Evolutionary conservation across 2,888 invertebrate species (phyloP).

Genomic region (Cactoblastis cactorum): DNA sequence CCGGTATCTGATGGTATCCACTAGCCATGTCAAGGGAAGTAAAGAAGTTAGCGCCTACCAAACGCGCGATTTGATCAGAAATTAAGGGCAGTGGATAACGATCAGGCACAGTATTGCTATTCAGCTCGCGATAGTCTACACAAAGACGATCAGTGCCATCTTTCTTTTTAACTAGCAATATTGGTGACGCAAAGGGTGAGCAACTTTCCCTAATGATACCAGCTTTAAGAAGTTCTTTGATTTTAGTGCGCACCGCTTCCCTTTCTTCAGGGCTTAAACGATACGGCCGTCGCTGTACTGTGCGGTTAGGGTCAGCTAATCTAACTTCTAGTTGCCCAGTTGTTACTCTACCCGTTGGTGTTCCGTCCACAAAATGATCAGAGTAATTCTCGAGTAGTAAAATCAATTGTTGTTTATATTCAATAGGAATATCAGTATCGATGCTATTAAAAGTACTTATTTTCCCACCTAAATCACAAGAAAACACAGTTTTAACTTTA

Average conservation of each 20-base stretch:
- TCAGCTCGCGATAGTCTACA: slow-evolving; percentile 21
- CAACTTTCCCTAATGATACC: slow-evolving; percentile 8
- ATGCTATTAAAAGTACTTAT: no score
- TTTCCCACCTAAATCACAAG: no score
- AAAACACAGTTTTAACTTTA: no score
- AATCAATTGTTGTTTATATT: no score
- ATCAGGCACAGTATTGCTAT: slow-evolving; percentile 17
- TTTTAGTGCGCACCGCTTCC: slow-evolving; percentile 9
- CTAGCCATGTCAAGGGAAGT: slow-evolving; percentile 12
- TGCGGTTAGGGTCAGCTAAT: no score
- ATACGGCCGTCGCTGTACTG: slow-evolving; percentile 17
- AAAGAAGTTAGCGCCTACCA: slow-evolving; percentile 17
- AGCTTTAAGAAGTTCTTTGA: background rate
- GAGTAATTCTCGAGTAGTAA: no score
- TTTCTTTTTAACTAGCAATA: slow-evolving; percentile 13
- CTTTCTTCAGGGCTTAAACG: slow-evolving; percentile 14
- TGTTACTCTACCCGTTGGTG: no score
- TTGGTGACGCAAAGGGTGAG: slow-evolving; percentile 14
- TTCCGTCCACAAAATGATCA: no score
- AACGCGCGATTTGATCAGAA: slow-evolving; percentile 14
- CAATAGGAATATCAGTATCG: no score
- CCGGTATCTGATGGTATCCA: background rate
- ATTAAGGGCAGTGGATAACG: slow-evolving; percentile 18
- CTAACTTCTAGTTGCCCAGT: no score
- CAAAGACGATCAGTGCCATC: slow-evolving; percentile 13